Evolutionary conservation across 2,888 invertebrate species (phyloP).

Genomic region (Hypselothyrea guttata): DNA sequence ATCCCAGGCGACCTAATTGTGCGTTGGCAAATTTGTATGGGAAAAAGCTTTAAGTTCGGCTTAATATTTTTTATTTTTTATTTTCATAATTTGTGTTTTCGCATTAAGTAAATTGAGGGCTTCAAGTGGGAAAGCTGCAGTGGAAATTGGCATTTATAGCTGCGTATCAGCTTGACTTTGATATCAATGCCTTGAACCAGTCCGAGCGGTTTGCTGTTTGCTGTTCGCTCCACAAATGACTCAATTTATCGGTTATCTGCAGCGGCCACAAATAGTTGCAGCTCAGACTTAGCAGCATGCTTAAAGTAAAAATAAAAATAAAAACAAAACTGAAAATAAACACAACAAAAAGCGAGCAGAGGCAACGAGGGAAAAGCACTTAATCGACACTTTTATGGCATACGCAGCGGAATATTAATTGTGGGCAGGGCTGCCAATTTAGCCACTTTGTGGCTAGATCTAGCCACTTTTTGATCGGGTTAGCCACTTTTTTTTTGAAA

Average conservation of each 20-base stretch:
- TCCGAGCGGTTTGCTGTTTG: background rate
- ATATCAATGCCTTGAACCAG: slow-evolving; percentile 14
- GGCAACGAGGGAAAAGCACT: too few species aligned
- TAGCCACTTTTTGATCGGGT: too few species aligned
- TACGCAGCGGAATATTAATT: slow-evolving; percentile 56
- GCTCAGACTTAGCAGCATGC: too few species aligned
- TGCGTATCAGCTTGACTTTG: too few species aligned
- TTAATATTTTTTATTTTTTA: slow-evolving; percentile 6
- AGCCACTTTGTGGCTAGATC: too few species aligned
- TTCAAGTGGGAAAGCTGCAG: too few species aligned
- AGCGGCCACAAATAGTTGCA: background rate
- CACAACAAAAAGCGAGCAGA: slow-evolving; percentile 35
- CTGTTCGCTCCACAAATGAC: slow-evolving; percentile 12
- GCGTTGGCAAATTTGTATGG: slow-evolving; percentile 67
- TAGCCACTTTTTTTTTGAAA: too few species aligned
- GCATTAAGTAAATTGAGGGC: background rate
- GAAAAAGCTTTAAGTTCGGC: slow-evolving; percentile 35
- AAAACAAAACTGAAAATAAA: slow-evolving; percentile 48
- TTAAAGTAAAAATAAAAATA: background rate
- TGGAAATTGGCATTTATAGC: too few species aligned
- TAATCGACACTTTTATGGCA: slow-evolving; percentile 59
- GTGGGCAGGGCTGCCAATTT: slow-evolving; percentile 60
- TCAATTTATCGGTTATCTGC: slow-evolving; percentile 3
- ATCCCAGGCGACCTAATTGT: slow-evolving; percentile 68
- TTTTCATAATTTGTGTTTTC: background rate